Conservation (phyloP, 2,888 invertebrate genomes). For the Tolmerus cingulatus region DNA sequence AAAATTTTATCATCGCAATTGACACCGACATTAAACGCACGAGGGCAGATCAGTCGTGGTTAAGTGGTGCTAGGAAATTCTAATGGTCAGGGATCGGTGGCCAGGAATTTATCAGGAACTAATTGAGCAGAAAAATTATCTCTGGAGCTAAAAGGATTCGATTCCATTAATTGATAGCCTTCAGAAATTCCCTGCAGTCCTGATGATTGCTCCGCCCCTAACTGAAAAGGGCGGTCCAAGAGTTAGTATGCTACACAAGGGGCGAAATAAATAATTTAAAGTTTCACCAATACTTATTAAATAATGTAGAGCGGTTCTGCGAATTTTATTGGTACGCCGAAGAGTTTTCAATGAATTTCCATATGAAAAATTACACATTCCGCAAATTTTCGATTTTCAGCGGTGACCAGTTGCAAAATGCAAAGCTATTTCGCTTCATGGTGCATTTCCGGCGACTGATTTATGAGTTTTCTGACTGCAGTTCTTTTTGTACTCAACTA, state of each 20-base stretch:
- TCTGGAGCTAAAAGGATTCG: background rate
- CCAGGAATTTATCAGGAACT: constrained; percentile 4
- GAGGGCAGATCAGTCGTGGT: background rate
- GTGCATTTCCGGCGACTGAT: background rate
- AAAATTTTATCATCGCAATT: background rate
- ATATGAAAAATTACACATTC: background rate
- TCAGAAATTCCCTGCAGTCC: background rate
- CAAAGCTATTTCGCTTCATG: background rate
- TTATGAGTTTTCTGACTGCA: background rate
- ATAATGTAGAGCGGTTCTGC: background rate
- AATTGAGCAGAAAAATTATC: constrained; percentile 41
- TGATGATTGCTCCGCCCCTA: background rate
- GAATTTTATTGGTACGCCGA: background rate
- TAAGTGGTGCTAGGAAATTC: background rate
- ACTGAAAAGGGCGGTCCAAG: background rate
- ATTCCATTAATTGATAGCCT: background rate
- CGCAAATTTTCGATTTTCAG: background rate
- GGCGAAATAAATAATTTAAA: background rate
- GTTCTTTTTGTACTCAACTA: background rate
- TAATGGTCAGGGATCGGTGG: constrained; percentile 1
- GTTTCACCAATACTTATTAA: background rate
- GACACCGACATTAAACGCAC: background rate
- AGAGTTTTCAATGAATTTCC: background rate
- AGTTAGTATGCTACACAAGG: background rate
- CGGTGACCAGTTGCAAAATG: background rate